Evolutionary conservation across 2,888 invertebrate species (phyloP).

Genomic region (Drosophila setosimentum): DNA sequence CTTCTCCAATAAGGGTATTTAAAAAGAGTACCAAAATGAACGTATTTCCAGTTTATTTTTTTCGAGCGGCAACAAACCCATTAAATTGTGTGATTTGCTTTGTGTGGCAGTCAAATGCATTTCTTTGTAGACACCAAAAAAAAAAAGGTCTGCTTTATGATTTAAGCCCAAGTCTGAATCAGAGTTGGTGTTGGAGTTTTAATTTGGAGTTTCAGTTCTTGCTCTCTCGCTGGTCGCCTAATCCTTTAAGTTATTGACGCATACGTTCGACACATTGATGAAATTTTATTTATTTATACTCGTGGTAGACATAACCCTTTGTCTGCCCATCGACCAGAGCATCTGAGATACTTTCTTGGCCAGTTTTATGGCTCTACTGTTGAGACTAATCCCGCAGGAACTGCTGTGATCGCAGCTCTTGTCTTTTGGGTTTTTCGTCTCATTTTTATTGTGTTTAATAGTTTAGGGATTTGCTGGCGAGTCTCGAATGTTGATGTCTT

Average conservation of each 20-base stretch:
- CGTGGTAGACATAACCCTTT: constrained; percentile 64
- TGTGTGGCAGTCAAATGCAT: constrained; percentile 71
- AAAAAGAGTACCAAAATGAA: constrained; percentile 1
- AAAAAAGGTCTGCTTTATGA: constrained; percentile 62
- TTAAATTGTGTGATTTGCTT: constrained; percentile 79
- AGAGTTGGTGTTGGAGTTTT: constrained; percentile 25
- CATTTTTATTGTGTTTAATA: constrained; percentile 66
- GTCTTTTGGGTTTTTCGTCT: constrained; percentile 16
- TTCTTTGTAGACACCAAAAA: constrained; percentile 34
- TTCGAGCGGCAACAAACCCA: constrained; percentile 44
- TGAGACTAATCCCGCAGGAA: constrained; percentile 73
- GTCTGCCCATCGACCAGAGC: constrained; percentile 4
- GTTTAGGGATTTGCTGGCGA: constrained; percentile 69
- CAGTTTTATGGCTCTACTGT: constrained; percentile 55
- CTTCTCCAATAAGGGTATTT: background rate
- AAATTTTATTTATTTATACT: constrained; percentile 79
- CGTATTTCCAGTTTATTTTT: background rate
- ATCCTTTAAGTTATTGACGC: constrained; percentile 79
- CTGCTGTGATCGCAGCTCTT: constrained; percentile 37
- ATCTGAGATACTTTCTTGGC: constrained; percentile 3
- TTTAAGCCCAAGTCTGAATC: constrained; percentile 60
- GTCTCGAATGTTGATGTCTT: constrained; percentile 68
- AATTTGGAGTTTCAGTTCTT: constrained; percentile 20
- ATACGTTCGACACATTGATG: constrained; percentile 69
- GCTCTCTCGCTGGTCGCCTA: constrained; percentile 44